These are phyloP conservation scores for Oreochromis niloticus DNA, from an alignment of 2,113 vertebrate genomes.

Conservation along the genomic window DNA sequence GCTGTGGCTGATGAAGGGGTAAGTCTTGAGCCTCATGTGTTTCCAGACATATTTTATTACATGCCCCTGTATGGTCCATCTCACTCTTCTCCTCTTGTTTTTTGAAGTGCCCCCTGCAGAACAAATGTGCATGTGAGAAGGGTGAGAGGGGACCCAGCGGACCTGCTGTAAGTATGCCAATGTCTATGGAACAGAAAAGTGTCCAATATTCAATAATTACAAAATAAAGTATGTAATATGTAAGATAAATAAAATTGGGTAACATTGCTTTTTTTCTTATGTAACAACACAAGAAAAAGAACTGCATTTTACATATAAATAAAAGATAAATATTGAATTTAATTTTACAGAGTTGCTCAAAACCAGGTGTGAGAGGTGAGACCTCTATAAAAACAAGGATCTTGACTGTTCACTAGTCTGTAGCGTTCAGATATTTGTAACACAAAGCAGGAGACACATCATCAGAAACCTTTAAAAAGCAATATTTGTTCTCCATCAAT, in stretches of 20 bases:
- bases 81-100: conserved; percentile 19
- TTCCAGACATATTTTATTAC: background rate
- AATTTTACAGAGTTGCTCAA: background rate
- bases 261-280: background rate
- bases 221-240: background rate
- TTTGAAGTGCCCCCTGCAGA: conserved; percentile 75
- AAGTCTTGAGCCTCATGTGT: conserved; percentile 34
- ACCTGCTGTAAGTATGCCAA: conserved; percentile 76
- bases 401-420: background rate
- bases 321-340: background rate
- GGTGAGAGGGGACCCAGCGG: conserved; percentile 81
- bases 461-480: background rate
- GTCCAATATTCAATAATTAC: background rate
- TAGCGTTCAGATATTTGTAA: background rate
- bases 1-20: conserved; percentile 80
- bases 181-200: background rate
- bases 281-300: background rate
- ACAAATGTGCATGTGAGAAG: conserved; percentile 80
- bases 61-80: background rate
- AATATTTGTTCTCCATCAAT: background rate
- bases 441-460: background rate
- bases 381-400: background rate
- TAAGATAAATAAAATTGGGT: background rate
- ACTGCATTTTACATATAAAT: background rate
- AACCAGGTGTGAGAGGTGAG: background rate